These are phyloP conservation scores for Patagioenas fasciata DNA, from an alignment of 2,113 vertebrate genomes.

Conservation along the genomic window DNA sequence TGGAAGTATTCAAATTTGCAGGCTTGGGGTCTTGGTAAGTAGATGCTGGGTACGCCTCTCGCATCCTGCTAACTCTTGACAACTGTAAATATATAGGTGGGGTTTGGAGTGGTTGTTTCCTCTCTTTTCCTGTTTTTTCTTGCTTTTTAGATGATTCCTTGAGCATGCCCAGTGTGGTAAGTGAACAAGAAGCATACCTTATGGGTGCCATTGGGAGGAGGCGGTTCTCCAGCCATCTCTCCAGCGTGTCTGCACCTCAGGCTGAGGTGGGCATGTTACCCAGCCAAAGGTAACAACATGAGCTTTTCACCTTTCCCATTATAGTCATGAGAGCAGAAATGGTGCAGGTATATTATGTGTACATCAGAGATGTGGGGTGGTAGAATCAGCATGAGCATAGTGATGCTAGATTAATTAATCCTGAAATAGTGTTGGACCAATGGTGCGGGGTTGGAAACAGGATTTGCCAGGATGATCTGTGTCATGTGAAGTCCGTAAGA, in stretches of 20 bases:
- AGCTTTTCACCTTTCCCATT: constrained; percentile 36
- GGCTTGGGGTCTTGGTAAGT: neutral
- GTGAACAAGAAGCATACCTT: constrained; percentile 95
- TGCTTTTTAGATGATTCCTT: constrained; percentile 88
- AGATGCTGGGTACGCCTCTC: neutral
- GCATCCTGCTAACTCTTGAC: neutral
- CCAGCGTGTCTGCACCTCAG: constrained; percentile 84
- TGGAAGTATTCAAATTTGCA: neutral
- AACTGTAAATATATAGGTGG: neutral
- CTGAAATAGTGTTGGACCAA: neutral
- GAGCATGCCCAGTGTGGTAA: constrained; percentile 98
- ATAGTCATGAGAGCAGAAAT: neutral
- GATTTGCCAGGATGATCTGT: neutral
- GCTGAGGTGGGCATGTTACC: constrained; percentile 92
- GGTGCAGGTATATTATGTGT: neutral
- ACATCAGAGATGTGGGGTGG: neutral
- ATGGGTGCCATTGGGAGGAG: constrained; percentile 88
- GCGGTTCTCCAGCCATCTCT: constrained; percentile 94
- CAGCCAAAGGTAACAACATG: constrained; percentile 91
- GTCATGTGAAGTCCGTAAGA: fast-evolving
- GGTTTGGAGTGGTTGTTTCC: neutral
- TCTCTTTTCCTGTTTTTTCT: neutral
- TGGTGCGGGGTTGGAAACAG: neutral
- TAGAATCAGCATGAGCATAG: neutral
- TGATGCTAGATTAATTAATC: neutral